Evolutionary conservation across 2,113 vertebrate genomes (phyloP).

Genomic region (Callaeas wilsoni): DNA sequence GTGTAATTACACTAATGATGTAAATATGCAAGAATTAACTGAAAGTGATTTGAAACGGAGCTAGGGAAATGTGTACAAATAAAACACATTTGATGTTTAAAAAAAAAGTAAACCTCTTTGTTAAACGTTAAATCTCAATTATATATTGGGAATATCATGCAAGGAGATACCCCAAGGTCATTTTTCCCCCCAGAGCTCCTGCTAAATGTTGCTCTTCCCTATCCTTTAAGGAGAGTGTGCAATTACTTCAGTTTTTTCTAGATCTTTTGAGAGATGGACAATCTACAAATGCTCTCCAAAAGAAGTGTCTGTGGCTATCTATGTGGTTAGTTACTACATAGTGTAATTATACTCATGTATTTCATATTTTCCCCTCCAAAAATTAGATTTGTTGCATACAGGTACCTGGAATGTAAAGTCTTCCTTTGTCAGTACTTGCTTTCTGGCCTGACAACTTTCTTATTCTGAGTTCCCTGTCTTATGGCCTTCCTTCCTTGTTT

Average conservation of each 20-base stretch:
- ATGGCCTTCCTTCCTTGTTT: background rate
- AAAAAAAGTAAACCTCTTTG: background rate
- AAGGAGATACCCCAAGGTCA: background rate
- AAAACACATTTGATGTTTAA: conserved; percentile 14
- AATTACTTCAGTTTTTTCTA: background rate
- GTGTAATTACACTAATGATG: conserved; percentile 67
- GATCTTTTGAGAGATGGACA: background rate
- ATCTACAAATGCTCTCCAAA: background rate
- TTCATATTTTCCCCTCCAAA: background rate
- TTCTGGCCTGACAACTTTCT: background rate
- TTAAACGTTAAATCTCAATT: background rate
- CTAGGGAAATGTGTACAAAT: conserved; percentile 61
- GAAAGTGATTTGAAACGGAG: conserved; percentile 68
- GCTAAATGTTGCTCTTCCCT: background rate
- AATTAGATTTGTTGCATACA: background rate
- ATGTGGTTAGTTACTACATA: background rate
- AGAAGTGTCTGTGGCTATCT: background rate
- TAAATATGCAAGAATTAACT: conserved; percentile 62
- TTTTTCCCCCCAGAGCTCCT: background rate
- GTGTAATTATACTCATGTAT: background rate
- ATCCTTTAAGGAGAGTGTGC: background rate
- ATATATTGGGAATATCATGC: background rate
- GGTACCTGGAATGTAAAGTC: background rate
- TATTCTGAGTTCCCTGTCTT: background rate
- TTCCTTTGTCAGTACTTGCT: background rate